phyloP scores from a whole-genome alignment of 1,140 invertebrate genomes.

The Zaprionus tsacasi region DNA sequence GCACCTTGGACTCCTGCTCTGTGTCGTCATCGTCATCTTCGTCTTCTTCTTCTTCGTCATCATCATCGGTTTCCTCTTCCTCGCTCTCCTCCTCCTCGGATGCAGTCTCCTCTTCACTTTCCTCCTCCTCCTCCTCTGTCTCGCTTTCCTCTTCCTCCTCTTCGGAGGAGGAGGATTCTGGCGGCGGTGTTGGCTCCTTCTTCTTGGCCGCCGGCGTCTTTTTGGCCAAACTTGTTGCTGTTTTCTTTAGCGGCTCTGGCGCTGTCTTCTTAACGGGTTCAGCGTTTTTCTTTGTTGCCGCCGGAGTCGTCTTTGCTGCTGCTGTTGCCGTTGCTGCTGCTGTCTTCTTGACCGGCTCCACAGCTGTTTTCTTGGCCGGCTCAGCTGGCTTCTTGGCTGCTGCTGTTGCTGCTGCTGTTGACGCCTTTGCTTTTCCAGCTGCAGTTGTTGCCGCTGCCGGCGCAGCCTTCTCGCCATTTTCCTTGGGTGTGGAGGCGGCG shows the following conservation, averaged over 20 bases:
- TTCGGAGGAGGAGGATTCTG: slow-evolving; percentile 71
- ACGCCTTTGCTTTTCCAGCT: slow-evolving; percentile 43
- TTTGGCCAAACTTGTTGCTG: slow-evolving; percentile 30
- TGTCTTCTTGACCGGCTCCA: slow-evolving; percentile 42
- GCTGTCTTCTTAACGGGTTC: slow-evolving; percentile 59
- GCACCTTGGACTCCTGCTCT: slow-evolving; percentile 65
- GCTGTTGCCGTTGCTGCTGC: slow-evolving; percentile 26
- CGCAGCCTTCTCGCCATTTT: slow-evolving; percentile 70
- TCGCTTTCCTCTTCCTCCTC: slow-evolving; percentile 61
- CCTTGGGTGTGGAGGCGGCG: slow-evolving; percentile 56
- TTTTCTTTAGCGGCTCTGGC: slow-evolving; percentile 44
- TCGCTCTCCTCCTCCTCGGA: slow-evolving; percentile 52
- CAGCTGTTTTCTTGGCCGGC: slow-evolving; percentile 49
- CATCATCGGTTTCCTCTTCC: slow-evolving; percentile 61
- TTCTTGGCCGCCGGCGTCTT: slow-evolving; percentile 58
- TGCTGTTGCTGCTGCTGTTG: slow-evolving; percentile 18
- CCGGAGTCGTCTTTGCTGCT: neutral
- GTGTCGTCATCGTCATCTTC: slow-evolving; percentile 59
- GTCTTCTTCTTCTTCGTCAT: slow-evolving; percentile 53
- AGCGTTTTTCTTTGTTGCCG: slow-evolving; percentile 51
- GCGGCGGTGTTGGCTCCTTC: slow-evolving; percentile 76
- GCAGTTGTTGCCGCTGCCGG: slow-evolving; percentile 25
- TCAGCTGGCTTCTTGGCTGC: slow-evolving; percentile 44
- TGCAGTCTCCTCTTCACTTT: slow-evolving; percentile 54
- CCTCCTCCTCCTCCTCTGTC: slow-evolving; percentile 53